Evolutionary conservation across 1,140 invertebrate species (phyloP).

Genomic region (Papilio polytes): DNA sequence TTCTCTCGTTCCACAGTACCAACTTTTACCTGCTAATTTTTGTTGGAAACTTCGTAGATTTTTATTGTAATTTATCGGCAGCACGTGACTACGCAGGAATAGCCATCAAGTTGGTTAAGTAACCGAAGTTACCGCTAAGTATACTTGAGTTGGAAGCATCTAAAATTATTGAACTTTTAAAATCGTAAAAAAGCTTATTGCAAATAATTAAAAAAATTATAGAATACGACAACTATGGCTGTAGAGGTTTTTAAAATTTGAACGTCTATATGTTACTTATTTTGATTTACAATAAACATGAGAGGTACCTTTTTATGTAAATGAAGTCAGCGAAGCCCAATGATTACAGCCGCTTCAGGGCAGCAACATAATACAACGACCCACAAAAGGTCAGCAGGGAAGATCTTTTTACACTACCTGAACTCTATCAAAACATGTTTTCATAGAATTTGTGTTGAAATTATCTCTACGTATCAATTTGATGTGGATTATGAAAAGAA

Average conservation of each 20-base stretch:
- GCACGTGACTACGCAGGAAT: background rate
- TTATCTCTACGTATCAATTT: background rate
- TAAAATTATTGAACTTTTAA: background rate
- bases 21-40: constrained; percentile 9
- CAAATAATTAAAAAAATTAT: background rate
- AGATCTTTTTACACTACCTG: background rate
- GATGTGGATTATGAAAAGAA: background rate
- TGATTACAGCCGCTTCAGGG: background rate
- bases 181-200: background rate
- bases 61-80: background rate
- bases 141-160: background rate
- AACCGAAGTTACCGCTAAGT: background rate
- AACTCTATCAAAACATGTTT: constrained; percentile 17
- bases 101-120: background rate
- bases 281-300: background rate
- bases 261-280: background rate
- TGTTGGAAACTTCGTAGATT: constrained; percentile 5
- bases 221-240: background rate
- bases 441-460: background rate
- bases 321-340: constrained; percentile 12
- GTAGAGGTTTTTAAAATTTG: background rate
- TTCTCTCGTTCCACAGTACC: background rate
- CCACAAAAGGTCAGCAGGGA: background rate
- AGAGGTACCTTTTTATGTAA: background rate
- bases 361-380: background rate